Evolutionary conservation across 1,140 invertebrate species (phyloP), one percentile per base, ranked within the genome.

Genomic region (Drosophila simulans): DNA sequence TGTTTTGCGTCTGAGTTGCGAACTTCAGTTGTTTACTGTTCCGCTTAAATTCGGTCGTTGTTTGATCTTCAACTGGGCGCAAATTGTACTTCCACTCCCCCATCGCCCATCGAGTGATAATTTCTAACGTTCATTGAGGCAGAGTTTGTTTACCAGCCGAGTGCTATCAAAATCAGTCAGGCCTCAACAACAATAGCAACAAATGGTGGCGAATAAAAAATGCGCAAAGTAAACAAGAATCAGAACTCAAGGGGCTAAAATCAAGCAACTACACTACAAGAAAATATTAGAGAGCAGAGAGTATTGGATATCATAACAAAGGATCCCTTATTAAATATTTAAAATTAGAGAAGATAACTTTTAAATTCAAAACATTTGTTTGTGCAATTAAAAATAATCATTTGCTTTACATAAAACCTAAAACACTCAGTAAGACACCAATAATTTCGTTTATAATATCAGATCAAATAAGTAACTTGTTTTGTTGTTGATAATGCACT

Each of bases 201-300:
- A 83, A 65, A 77, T 88, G 73, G 53, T 75, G 72, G 59, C 59
- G 72, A 53, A 64, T 52, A 69, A 88, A 85, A 82, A 68, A 86
- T 86, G 66, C 75, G 76, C 59, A 77, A 83, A 77, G 80, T 89
- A 88, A 89, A 88, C 84, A 88, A 80, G 68, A 85, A 63, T 64
- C 76, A 56, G 66, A 59, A 75, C 56, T 75, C 48, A 75, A 40
- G 48, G 17, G 43, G 34, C 66, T 48, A 39, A 39, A 39, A 70
- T 70, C 52, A 49, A 56, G 48, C 35, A 70, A 11, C 12, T 40
- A 46, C 51, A 70, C 65, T 10, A 8, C 7, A 31, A 31, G 7
- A 31, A 31, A 39, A 13, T 39, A 2, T 22, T 22, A 0, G 4
- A 13, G 13, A 39, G 4, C 5, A 39, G 12, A 13, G 35, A 12